Conservation (phyloP, 2,888 invertebrate genomes). For the Panorpa germanica region DNA sequence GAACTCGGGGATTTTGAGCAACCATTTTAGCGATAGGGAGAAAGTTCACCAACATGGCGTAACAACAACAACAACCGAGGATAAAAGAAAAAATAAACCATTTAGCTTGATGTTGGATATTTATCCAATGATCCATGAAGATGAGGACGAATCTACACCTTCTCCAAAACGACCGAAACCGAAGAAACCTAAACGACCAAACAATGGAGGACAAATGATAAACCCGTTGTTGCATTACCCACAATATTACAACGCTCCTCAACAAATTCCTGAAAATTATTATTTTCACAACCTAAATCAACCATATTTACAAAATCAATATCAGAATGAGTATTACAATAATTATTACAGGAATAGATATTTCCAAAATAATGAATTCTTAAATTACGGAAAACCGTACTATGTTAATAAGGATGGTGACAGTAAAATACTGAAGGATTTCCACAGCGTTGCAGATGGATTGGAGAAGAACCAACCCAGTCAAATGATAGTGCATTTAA, state of each 20-base stretch:
- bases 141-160: constrained; percentile 17
- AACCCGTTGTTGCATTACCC: constrained; percentile 9
- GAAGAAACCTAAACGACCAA: no score
- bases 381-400: constrained; percentile 15
- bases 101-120: constrained; percentile 46
- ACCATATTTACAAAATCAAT: constrained; percentile 13
- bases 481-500: constrained; percentile 44
- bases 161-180: constrained; percentile 15
- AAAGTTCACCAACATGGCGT: constrained; percentile 9
- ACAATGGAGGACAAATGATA: not conserved
- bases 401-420: constrained; percentile 6
- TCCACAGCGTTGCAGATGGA: constrained; percentile 5
- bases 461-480: constrained; percentile 19
- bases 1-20: no score
- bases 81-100: constrained; percentile 23
- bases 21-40: no score
- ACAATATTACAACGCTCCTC: constrained; percentile 7
- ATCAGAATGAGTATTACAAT: no score
- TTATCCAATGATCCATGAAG: constrained; percentile 31
- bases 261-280: constrained; percentile 10
- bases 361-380: constrained; percentile 12
- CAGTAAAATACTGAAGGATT: constrained; percentile 1
- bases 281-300: constrained; percentile 14
- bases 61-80: constrained; percentile 9
- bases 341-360: no score